Evolutionary conservation across 2,797 vertebrate genomes (phyloP), one percentile per base, ranked within the genome.

Genomic region (Centroberyx gerrardi): DNA sequence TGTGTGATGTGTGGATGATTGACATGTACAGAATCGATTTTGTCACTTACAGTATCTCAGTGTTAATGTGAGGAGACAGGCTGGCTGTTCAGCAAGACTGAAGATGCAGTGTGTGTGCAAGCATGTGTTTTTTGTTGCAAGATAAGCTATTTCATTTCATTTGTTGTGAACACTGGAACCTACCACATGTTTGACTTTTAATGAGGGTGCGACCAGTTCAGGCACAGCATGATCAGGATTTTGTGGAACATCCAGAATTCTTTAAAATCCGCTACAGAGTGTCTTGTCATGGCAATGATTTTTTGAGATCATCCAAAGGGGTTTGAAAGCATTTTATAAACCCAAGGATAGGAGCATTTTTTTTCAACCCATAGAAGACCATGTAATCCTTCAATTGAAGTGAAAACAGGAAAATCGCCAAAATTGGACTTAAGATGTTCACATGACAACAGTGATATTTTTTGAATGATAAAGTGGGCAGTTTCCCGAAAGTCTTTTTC

Each of bases 291-390:
- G 33, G 33, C 33, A 8, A 1, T 36, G 33, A 22, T 22, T 22
- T 22, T 22, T 22, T 22, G 22, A 22, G 17, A 59, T 62, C 17
- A 31, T 58, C 46, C 40, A 59, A 18, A 22, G 58, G 28, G 10
- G 69, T 64, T 56, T n/a, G 3, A 81, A 54, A 22, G 22, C 2
- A 49, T 17, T 14, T 67, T 38, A 36, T 38, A 22, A 54, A 67
- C n/a, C 22, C 2, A 51, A 66, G 3, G 9, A 3, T 52, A 22
- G 22, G 22, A 22, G 1, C 22, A 1, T 22, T 22, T 22, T 22
- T 22, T 22, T 22, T 22, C 22, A 22, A 22, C 22, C 22, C 22
- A 22, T 22, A 22, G 22, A 22, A 22, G 22, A 22, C 22, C 22
- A 22, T 22, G 15, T 51, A 44, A 13, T 7, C 42, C 8, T 3